Base-by-base conservation (phyloP, 2,113 vertebrate genomes). In the Girardinichthys multiradiatus region DNA sequence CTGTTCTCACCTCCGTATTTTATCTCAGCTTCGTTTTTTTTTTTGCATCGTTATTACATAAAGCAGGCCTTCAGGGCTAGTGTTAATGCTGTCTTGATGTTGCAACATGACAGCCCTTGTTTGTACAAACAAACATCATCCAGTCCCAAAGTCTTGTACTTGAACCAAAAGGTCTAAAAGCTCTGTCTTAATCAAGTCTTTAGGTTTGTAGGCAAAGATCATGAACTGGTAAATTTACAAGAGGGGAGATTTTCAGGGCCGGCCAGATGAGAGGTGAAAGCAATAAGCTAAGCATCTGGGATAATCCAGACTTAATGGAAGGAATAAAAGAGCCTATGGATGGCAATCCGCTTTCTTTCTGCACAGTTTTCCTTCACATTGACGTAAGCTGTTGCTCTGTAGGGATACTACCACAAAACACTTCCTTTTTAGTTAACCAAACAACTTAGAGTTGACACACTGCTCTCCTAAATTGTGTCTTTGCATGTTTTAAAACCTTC, bases 261-360 rank as follows among this genome's bases (percentile, higher is more conserved):
- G 80, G 70, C 63, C 73, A 72, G 82, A 84, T 70, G 82, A 80
- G 89, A 87, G 71, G 81, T 33, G 42, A 54, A 74, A 85, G 89
- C 87, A 64, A 72, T 66, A 71, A 84, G 74, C 82, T 84, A 88
- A 91, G 81, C 83, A 83, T 87, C 73, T 79, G 86, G 82, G 88
- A 91, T 93, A 86, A 92, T 93, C 87, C 85, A 64, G 81, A 85
- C 4, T 92, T 88, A 90, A 87, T 89, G 81, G 77, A 66, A 79
- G 72, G 84, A 90, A 89, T 89, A 86, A 86, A 85, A 87, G 73
- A 31, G 71, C 76, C 84, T 80, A 64, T 75, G 76, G 80, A 77
- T 80, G 84, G 71, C 84, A 87, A 91, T 84, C 87, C 72, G 78
- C 84, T 89, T 90, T 90, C 68, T 59, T 58, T 85, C 81, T 33